Percentiles rank a stretch among this genome's conserved stretches.
Conservation (phyloP, 2,888 invertebrate species). For the Trisateles emortualis region DNA sequence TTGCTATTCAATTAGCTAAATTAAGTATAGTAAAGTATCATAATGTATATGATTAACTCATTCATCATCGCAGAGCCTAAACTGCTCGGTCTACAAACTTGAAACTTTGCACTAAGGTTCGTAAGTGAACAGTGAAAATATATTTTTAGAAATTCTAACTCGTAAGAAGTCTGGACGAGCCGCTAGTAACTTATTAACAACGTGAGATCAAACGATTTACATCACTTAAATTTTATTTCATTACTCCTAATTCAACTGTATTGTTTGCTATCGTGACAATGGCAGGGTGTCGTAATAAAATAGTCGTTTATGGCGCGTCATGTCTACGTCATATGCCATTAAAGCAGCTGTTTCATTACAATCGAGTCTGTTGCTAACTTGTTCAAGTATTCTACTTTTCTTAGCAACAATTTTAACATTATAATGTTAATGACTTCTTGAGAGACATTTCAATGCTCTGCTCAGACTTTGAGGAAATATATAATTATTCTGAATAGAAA, state of each 20-base stretch:
- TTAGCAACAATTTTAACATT: slow-evolving; percentile 4
- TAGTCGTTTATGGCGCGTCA: slow-evolving; percentile 9
- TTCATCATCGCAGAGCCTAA: too few relatives aligned
- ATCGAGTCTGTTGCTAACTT: slow-evolving; percentile 21
- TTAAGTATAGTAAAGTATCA: too few relatives aligned
- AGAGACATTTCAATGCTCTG: neutral
- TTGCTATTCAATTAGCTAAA: too few relatives aligned
- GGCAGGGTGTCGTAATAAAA: neutral
- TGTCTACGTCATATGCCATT: slow-evolving; percentile 33
- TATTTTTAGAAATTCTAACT: too few relatives aligned
- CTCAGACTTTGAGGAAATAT: too few relatives aligned
- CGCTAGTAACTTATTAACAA: too few relatives aligned
- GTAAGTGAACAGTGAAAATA: too few relatives aligned
- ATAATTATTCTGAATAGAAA: too few relatives aligned
- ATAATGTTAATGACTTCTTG: neutral
- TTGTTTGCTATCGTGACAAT: neutral
- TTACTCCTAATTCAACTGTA: neutral
- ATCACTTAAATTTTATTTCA: neutral
- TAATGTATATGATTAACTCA: too few relatives aligned
- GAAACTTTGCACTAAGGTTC: too few relatives aligned
- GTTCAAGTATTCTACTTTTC: slow-evolving; percentile 24
- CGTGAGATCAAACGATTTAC: neutral
- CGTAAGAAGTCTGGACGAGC: too few relatives aligned
- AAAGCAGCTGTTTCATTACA: slow-evolving; percentile 31
- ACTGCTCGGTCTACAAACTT: too few relatives aligned